Percentiles rank a stretch among this genome's conserved stretches.
Evolutionary conservation across 2,797 vertebrate genomes (phyloP).

Genomic region (Sebastes flavidus): DNA sequence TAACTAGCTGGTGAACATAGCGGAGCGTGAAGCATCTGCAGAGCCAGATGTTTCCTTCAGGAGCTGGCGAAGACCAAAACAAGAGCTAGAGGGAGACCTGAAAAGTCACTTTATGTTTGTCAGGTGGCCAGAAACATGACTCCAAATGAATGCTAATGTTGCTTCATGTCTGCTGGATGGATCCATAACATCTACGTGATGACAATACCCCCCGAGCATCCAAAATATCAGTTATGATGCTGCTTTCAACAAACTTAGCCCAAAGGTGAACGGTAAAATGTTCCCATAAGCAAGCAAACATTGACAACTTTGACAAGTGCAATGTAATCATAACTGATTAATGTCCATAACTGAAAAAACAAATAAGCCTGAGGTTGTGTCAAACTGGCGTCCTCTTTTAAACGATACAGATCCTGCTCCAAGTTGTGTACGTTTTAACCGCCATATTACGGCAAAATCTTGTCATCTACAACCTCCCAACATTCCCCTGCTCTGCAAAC

Average conservation of each 20-base stretch:
- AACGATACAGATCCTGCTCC: not conserved
- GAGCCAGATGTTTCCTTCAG: too few species aligned
- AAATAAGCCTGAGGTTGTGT: not conserved
- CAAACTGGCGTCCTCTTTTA: not conserved
- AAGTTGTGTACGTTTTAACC: constrained; percentile 37
- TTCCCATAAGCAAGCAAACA: not conserved
- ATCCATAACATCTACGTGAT: not conserved
- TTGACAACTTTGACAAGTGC: not conserved
- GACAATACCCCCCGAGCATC: not conserved
- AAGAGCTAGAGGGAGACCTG: not conserved
- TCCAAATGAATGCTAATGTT: not conserved
- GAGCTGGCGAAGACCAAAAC: not conserved
- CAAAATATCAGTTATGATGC: not conserved
- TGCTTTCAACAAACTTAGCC: not conserved
- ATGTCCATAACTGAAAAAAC: not conserved
- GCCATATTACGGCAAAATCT: constrained; percentile 29
- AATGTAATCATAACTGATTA: not conserved
- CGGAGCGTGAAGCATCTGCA: too few species aligned
- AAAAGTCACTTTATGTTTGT: not conserved
- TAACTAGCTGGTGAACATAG: too few species aligned
- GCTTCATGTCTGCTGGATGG: not conserved
- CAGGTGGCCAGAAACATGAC: not conserved
- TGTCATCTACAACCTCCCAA: constrained; percentile 46
- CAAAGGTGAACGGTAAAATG: not conserved
- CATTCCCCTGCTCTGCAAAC: constrained; percentile 59